These are phyloP conservation scores for Hycleus phaleratus DNA, from an alignment of 1,140 invertebrate genomes.

Conservation along the genomic window DNA sequence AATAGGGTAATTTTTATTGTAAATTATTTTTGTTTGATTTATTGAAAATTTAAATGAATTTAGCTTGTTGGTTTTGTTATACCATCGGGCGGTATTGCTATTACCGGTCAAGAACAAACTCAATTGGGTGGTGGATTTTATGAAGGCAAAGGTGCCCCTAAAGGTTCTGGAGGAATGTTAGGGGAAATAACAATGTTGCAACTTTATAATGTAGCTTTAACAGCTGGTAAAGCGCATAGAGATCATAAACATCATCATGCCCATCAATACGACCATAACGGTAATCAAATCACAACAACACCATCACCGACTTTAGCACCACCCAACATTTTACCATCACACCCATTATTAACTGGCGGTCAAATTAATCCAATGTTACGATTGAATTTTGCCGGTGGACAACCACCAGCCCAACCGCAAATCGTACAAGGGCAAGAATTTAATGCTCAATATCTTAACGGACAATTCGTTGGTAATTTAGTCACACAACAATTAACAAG, in stretches of 20 bases:
- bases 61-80: conserved; percentile 71
- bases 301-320: conserved; percentile 46
- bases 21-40: neutral
- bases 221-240: conserved; percentile 72
- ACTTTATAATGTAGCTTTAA: conserved; percentile 66
- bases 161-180: conserved; percentile 55
- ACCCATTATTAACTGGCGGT: conserved; percentile 56
- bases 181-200: conserved; percentile 74
- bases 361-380: conserved; percentile 56
- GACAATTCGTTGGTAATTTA: conserved; percentile 50
- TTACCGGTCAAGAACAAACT: conserved; percentile 63
- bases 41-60: conserved; percentile 1
- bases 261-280: conserved; percentile 68
- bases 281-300: conserved; percentile 53
- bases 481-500: conserved; percentile 50
- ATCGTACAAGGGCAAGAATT: conserved; percentile 41
- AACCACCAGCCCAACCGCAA: conserved; percentile 38
- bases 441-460: conserved; percentile 53
- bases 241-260: conserved; percentile 79
- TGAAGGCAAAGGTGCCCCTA: conserved; percentile 47
- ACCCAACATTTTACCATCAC: conserved; percentile 45
- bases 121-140: conserved; percentile 50
- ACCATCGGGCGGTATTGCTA: conserved; percentile 63
- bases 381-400: conserved; percentile 46
- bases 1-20: conserved; percentile 57